Evolutionary conservation across 2,113 vertebrate genomes (phyloP).

Genomic region (Crypturellus undulatus): DNA sequence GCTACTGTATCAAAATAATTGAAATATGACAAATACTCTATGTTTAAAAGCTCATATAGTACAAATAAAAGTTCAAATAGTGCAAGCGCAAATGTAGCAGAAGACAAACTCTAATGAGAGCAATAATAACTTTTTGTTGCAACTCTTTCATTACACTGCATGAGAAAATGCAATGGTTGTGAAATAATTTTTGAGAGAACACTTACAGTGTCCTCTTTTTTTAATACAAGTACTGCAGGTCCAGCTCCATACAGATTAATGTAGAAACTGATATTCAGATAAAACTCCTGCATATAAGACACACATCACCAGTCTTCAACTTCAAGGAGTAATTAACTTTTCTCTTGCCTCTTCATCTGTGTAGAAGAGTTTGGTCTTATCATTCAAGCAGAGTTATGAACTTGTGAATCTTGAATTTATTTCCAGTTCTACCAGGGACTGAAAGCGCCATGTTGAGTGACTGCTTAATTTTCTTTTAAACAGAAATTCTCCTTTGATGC

Average conservation of each 20-base stretch:
- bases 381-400: background rate
- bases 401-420: background rate
- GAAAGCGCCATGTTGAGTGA: background rate
- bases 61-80: background rate
- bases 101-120: background rate
- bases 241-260: background rate
- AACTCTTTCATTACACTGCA: background rate
- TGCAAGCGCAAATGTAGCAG: background rate
- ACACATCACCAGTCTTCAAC: background rate
- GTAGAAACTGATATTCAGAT: background rate
- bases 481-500: background rate
- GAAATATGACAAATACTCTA: background rate
- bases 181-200: background rate
- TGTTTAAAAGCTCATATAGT: background rate
- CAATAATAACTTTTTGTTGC: background rate
- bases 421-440: background rate
- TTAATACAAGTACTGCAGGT: background rate
- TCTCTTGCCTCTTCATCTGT: fast-evolving
- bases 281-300: background rate
- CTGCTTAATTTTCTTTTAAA: background rate
- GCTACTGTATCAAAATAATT: background rate
- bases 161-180: background rate
- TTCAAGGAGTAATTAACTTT: background rate
- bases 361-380: background rate
- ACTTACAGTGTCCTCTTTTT: background rate